Evolutionary conservation across 2,888 invertebrate species (phyloP).

Genomic region (Cheilosia grossa): DNA sequence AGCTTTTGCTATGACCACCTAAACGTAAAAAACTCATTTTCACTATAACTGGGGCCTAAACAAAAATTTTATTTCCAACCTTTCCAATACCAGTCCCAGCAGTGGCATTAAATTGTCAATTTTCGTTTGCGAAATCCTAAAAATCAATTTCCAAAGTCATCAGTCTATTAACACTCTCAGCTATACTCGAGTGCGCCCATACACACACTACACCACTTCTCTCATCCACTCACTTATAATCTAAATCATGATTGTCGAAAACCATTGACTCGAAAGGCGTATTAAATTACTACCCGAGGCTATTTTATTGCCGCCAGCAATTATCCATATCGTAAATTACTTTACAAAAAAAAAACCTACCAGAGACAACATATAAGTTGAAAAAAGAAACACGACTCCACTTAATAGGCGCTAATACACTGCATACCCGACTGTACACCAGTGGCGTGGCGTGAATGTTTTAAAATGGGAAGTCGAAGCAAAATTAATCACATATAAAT

Average conservation of each 20-base stretch:
- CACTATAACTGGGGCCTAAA: no score
- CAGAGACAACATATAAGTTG: slow-evolving; percentile 1
- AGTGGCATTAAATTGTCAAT: background rate
- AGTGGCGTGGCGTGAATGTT: no score
- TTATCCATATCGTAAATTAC: slow-evolving; percentile 63
- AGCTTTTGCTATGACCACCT: no score
- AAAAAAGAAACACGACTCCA: slow-evolving; percentile 20
- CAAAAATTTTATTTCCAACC: no score
- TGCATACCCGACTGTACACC: slow-evolving; percentile 14
- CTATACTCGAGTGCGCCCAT: background rate
- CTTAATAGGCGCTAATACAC: slow-evolving; percentile 50
- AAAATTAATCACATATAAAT: no score
- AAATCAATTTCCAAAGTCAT: slow-evolving; percentile 24
- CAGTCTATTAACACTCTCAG: slow-evolving; percentile 27
- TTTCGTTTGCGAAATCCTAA: background rate
- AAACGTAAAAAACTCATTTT: no score
- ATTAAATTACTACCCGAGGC: slow-evolving; percentile 43
- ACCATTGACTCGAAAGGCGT: slow-evolving; percentile 60
- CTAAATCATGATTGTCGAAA: slow-evolving; percentile 53
- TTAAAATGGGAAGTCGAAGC: no score
- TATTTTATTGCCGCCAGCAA: slow-evolving; percentile 54
- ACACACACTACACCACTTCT: background rate
- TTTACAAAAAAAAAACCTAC: slow-evolving; percentile 21
- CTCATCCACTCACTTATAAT: slow-evolving; percentile 49
- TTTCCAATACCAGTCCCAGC: background rate